A percentile compares a stretch with the other conserved stretches of the same genome.
These are phyloP conservation scores for Machaerirhynchus nigripectus DNA, from an alignment of 2,113 vertebrate species.

Conservation along the genomic window DNA sequence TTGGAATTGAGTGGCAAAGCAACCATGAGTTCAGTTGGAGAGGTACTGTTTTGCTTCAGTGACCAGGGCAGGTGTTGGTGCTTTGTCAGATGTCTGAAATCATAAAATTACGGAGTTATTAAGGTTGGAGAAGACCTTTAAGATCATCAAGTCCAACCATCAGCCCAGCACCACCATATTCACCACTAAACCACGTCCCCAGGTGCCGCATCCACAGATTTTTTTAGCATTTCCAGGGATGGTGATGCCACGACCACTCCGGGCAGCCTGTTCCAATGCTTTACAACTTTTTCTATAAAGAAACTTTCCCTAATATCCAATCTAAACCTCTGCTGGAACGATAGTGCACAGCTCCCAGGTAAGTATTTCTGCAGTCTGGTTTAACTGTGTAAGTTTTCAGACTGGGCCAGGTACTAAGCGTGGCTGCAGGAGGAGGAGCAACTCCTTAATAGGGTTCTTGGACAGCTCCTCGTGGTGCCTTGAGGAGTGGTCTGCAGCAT, in stretches of 20 bases:
- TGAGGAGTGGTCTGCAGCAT: neutral
- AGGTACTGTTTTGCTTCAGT: neutral
- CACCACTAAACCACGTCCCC: neutral
- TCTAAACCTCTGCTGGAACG: neutral
- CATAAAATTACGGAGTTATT: neutral
- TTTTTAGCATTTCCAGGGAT: neutral
- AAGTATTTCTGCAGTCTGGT: neutral
- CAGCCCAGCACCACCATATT: neutral
- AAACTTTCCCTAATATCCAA: neutral
- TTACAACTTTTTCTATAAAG: neutral
- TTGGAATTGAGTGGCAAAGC: neutral
- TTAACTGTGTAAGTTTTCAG: neutral
- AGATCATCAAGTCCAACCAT: neutral
- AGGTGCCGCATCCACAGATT: neutral
- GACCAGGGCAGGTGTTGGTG: fast-evolving
- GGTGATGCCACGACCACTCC: neutral
- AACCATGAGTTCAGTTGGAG: neutral
- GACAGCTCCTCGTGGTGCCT: neutral
- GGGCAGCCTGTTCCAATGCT: neutral
- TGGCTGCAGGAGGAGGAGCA: neutral
- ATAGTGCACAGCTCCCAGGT: neutral
- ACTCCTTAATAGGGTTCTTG: neutral
- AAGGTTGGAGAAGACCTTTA: neutral
- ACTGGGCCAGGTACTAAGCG: neutral
- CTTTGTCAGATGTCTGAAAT: neutral